A percentile compares a stretch with the other conserved stretches of the same genome.
phyloP scores from a whole-genome alignment of 2,888 invertebrate genomes.

The Xanthorhoe designata region DNA sequence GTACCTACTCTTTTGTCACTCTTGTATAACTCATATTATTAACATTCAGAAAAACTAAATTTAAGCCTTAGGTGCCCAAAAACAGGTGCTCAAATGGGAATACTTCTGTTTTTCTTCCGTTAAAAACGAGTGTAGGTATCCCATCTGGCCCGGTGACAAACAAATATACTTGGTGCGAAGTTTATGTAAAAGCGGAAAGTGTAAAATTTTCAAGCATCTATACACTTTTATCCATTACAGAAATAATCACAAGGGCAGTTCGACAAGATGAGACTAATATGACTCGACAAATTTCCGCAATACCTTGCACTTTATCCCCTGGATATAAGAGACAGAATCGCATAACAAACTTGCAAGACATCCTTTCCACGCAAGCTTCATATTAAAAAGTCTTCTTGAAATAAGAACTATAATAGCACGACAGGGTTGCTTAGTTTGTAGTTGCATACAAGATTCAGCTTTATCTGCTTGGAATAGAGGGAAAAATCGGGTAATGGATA shows the following conservation, averaged over 20 bases:
- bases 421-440: neutral
- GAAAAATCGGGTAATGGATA: conserved; percentile 20
- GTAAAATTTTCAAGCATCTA: conserved; percentile 54
- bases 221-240: conserved; percentile 45
- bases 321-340: conserved; percentile 26
- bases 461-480: conserved; percentile 23
- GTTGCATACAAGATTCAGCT: conserved; percentile 2
- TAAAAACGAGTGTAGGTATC: too few species aligned
- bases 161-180: too few species aligned
- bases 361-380: neutral
- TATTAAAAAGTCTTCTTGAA: neutral
- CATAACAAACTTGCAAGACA: conserved; percentile 19
- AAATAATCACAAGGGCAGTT: conserved; percentile 69
- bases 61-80: too few species aligned
- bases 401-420: neutral
- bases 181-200: too few species aligned
- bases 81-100: too few species aligned
- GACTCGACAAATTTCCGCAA: conserved; percentile 72
- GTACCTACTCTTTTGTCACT: too few species aligned
- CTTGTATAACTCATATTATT: too few species aligned
- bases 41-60: too few species aligned
- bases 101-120: too few species aligned
- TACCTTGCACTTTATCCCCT: conserved; percentile 19
- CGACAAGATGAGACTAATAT: conserved; percentile 79
- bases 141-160: too few species aligned